Evolutionary conservation across 2,113 vertebrate genomes (phyloP).

Genomic region (Mobula birostris): DNA sequence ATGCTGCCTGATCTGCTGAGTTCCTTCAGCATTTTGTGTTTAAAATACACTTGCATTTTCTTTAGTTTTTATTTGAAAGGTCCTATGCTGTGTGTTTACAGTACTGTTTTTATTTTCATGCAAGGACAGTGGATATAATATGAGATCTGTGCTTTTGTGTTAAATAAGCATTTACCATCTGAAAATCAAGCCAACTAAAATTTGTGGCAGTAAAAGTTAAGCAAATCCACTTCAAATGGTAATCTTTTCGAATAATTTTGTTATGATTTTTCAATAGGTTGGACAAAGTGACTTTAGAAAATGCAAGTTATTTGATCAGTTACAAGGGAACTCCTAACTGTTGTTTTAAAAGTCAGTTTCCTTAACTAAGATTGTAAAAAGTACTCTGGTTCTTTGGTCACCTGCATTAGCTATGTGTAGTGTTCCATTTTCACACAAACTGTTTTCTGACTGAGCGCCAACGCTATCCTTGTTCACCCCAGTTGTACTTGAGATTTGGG

Average conservation of each 20-base stretch:
- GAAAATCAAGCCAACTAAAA: background rate
- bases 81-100: too few relatives aligned
- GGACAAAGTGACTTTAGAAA: too few relatives aligned
- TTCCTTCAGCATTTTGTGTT: too few relatives aligned
- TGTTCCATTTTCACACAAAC: constrained; percentile 41
- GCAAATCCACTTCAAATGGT: background rate
- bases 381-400: background rate
- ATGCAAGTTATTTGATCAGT: background rate
- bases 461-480: background rate
- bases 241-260: background rate
- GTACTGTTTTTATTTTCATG: background rate
- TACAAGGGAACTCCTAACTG: background rate
- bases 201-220: background rate
- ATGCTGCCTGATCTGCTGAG: too few relatives aligned
- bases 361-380: background rate
- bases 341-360: background rate
- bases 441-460: background rate
- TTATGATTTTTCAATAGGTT: background rate
- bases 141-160: background rate
- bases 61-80: too few relatives aligned
- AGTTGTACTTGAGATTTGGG: background rate
- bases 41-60: too few relatives aligned
- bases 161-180: background rate
- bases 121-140: background rate
- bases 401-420: constrained; percentile 52